These are phyloP conservation scores for Drosophila borealis DNA, from an alignment of 2,888 invertebrate species.

Conservation along the genomic window DNA sequence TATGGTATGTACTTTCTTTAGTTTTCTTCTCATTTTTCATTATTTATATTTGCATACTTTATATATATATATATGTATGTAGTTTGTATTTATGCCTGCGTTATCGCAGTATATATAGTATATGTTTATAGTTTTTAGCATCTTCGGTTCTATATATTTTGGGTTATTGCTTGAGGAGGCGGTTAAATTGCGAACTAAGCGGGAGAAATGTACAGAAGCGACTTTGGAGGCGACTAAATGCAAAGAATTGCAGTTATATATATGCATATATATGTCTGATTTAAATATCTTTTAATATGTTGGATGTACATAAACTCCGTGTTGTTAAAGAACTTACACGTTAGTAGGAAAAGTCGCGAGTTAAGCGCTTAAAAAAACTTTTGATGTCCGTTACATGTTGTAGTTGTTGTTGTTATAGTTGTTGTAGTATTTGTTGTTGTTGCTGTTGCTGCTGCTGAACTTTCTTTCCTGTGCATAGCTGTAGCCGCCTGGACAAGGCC, in stretches of 20 bases:
- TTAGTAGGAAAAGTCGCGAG: constrained; percentile 60
- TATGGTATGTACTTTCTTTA: constrained; percentile 29
- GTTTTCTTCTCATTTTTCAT: background rate
- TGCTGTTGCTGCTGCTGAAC: constrained; percentile 29
- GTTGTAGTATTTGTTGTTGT: constrained; percentile 12
- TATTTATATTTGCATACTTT: constrained; percentile 15
- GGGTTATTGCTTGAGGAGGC: constrained; percentile 76
- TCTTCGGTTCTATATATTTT: constrained; percentile 75
- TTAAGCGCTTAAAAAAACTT: constrained; percentile 31
- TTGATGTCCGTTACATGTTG: constrained; percentile 18
- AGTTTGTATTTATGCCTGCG: constrained; percentile 35
- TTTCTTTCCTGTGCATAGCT: constrained; percentile 7
- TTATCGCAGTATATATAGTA: constrained; percentile 11
- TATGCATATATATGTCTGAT: constrained; percentile 5
- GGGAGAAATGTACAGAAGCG: constrained; percentile 50
- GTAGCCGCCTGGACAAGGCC: background rate
- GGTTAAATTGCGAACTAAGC: constrained; percentile 32
- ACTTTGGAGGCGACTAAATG: constrained; percentile 64
- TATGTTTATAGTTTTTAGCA: constrained; percentile 55
- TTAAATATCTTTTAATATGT: constrained; percentile 11
- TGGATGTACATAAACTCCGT: constrained; percentile 29
- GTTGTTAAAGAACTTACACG: constrained; percentile 48
- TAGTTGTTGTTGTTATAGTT: constrained; percentile 5
- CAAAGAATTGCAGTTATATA: constrained; percentile 41
- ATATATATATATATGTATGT: constrained; percentile 28